Conservation (phyloP, 2,888 invertebrate species). For the Orchestes rusci region DNA sequence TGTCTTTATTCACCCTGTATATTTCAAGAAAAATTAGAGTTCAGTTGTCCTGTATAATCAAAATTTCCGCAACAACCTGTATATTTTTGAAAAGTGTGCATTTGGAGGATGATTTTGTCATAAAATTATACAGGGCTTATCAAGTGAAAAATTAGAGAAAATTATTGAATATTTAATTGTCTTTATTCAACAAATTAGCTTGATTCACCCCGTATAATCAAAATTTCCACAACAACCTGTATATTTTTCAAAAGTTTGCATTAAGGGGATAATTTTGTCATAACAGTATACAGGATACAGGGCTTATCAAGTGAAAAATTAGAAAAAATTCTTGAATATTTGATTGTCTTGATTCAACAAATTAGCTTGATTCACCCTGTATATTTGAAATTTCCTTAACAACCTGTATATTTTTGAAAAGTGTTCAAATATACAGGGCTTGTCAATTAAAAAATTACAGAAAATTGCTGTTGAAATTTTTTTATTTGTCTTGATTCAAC, state of each 20-base stretch:
- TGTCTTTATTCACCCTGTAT: background rate
- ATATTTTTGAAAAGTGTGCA: background rate
- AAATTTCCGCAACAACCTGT: too few species aligned
- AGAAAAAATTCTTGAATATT: background rate
- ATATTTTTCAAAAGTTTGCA: background rate
- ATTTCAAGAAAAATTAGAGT: background rate
- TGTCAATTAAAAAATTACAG: background rate
- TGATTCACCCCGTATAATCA: too few species aligned
- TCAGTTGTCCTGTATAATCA: too few species aligned
- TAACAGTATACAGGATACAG: background rate
- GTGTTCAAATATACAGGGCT: background rate
- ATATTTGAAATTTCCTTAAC: too few species aligned
- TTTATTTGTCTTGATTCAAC: background rate
- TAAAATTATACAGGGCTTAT: background rate
- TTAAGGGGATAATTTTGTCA: background rate
- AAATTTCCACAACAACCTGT: too few species aligned
- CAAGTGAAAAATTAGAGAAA: background rate
- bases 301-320: background rate
- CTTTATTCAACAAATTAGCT: background rate
- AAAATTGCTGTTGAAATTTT: background rate
- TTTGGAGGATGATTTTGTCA: background rate
- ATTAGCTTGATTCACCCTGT: background rate
- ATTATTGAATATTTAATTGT: background rate
- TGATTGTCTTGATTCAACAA: background rate
- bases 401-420: too few species aligned